Percentiles rank a stretch among this genome's conserved stretches.
Evolutionary conservation across 64 coral and sea anemone genomes (phyloP).

Genomic region (Astreopora myriophthalma): DNA sequence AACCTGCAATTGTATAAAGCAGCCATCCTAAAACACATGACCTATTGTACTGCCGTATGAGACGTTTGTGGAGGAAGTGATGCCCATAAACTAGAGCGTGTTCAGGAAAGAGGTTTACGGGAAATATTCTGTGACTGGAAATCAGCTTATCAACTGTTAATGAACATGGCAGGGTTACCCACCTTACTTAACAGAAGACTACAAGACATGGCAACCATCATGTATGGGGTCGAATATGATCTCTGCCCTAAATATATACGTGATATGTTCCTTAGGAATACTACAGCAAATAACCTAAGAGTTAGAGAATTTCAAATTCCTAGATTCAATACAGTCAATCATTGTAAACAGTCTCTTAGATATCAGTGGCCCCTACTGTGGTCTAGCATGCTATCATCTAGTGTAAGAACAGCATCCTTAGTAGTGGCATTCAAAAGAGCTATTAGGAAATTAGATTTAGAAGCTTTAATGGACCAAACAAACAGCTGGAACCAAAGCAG

Average conservation of each 20-base stretch:
- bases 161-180: slow-evolving; percentile 30
- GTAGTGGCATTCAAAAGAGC: neutral
- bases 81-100: slow-evolving; percentile 13
- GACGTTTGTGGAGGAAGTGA: slow-evolving; percentile 58
- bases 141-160: slow-evolving; percentile 31
- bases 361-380: slow-evolving; percentile 4
- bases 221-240: slow-evolving; percentile 36
- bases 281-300: slow-evolving; percentile 48
- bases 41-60: slow-evolving; percentile 41
- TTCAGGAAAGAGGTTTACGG: slow-evolving; percentile 41
- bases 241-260: slow-evolving; percentile 20
- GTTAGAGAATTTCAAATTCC: slow-evolving; percentile 48
- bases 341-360: slow-evolving; percentile 62
- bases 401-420: too few species aligned
- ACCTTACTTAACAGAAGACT: slow-evolving; percentile 46
- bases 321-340: slow-evolving; percentile 21
- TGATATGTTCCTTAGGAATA: too few species aligned
- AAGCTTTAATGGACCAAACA: too few species aligned
- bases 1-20: slow-evolving; percentile 50
- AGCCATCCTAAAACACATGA: slow-evolving; percentile 34
- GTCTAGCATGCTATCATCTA: neutral
- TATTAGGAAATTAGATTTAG: neutral
- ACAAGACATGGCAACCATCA: slow-evolving; percentile 55
- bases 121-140: slow-evolving; percentile 59
- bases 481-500: too few species aligned